Conservation (phyloP, 2,113 vertebrate species). For the Pterocles burchelli region DNA sequence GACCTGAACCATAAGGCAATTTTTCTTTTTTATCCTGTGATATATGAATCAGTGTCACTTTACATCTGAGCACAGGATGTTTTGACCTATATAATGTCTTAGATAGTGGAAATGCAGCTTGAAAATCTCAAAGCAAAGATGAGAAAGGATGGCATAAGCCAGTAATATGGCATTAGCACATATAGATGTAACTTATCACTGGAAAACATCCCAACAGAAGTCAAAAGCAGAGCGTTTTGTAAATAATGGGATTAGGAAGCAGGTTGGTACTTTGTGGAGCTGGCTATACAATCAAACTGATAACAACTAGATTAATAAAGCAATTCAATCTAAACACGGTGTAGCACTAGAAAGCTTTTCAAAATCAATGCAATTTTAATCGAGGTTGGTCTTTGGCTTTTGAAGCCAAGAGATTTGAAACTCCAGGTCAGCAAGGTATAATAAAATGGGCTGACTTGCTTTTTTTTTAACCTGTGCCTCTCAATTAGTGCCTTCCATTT, state of each 20-base stretch:
- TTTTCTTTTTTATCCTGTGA: not conserved
- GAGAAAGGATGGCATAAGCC: constrained; percentile 23
- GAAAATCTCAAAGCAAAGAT: constrained; percentile 14
- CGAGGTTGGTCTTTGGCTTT: constrained; percentile 67
- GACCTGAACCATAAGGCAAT: not conserved
- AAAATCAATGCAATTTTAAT: constrained; percentile 73
- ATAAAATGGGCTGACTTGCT: constrained; percentile 35
- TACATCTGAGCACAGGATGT: constrained; percentile 14
- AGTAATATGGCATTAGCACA: constrained; percentile 29
- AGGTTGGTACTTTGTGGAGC: constrained; percentile 35
- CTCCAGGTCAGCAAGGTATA: constrained; percentile 53
- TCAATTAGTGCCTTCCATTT: constrained; percentile 56
- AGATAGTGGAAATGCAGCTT: constrained; percentile 32
- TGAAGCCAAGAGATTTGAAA: constrained; percentile 65
- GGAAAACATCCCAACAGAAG: constrained; percentile 39
- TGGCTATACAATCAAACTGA: constrained; percentile 65
- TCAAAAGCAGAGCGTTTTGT: constrained; percentile 16
- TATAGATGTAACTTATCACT: not conserved
- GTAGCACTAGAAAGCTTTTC: constrained; percentile 56
- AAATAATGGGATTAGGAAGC: constrained; percentile 59
- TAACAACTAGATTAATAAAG: constrained; percentile 71
- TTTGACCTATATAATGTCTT: constrained; percentile 55
- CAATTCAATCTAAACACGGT: constrained; percentile 51
- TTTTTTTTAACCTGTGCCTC: not conserved
- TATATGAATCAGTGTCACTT: constrained; percentile 30